Percentiles rank a stretch among this genome's conserved stretches.
phyloP scores from a whole-genome alignment of 2,888 invertebrate species.

The Dasypolia templi region DNA sequence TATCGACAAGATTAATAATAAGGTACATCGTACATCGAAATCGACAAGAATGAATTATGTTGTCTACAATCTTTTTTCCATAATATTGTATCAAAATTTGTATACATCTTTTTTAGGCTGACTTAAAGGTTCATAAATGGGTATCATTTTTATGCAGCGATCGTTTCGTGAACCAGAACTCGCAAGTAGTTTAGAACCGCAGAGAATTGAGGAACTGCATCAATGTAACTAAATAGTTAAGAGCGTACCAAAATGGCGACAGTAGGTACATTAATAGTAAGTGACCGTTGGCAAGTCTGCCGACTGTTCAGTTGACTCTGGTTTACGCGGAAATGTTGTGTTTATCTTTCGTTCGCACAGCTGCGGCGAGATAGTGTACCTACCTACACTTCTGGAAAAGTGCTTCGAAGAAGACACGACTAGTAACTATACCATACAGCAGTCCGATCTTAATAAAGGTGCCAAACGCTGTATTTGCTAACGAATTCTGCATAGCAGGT shows the following conservation, averaged over 20 bases:
- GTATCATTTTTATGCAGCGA: background rate
- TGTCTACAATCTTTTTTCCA: too few species aligned
- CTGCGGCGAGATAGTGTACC: slow-evolving; percentile 1
- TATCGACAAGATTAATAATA: too few species aligned
- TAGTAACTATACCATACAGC: background rate
- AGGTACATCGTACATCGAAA: too few species aligned
- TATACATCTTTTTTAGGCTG: background rate
- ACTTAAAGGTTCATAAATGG: background rate
- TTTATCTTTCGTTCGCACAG: slow-evolving; percentile 39
- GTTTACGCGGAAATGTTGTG: slow-evolving; percentile 17
- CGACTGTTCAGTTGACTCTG: slow-evolving; percentile 28
- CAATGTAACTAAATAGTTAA: background rate
- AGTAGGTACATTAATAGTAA: slow-evolving; percentile 30
- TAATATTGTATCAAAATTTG: background rate
- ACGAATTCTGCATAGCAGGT: background rate
- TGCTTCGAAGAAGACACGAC: background rate
- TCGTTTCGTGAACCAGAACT: background rate
- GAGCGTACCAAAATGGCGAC: slow-evolving; percentile 21
- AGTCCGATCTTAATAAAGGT: background rate
- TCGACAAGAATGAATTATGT: background rate
- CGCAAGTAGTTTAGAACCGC: slow-evolving; percentile 1
- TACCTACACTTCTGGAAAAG: background rate
- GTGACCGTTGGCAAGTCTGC: slow-evolving; percentile 29
- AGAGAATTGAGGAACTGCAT: slow-evolving; percentile 26
- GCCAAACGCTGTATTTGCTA: background rate